Base-by-base conservation (phyloP, 2,888 invertebrate genomes). In the Drosophila macrospina region DNA sequence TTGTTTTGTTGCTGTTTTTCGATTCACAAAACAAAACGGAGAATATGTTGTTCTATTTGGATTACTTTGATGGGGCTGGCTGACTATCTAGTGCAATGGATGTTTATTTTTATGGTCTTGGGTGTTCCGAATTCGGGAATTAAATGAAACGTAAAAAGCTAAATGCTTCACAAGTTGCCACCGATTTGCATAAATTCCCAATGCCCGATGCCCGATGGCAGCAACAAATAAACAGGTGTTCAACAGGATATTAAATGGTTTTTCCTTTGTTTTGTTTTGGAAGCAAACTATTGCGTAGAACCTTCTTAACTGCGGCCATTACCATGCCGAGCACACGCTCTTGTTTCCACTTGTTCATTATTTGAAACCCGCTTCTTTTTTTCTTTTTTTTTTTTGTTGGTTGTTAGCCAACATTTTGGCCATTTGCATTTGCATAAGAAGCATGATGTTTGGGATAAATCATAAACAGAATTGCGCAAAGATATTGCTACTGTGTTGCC, bases 231-330 rank as follows among this genome's bases (percentile, higher is more conserved):
- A 87, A 80, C 83, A 87, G 80, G 86, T 85, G 87, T 82, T 61
- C 70, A 83, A 86, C 85, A 85, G 85, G 85, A 85, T 85, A 85
- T 85, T 83, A 85, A 82, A 71, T 57, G 69, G 39, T 15, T 42
- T 44, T 16, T 39, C 37, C 24, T 74, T 50, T 61, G 32, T 51
- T 44, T 36, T 52, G 15, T 47, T 62, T 47, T 39, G 8, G 26
- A n/a, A 10, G 20, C 51, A 57, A 78, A 70, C 74, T 81, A 81
- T 79, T 81, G 79, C 82, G 79, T 78, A 67, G 57, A 72, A 67
- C 15, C 47, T 54, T 34, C 55, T 57, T 66, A 63, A 66, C 62
- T 68, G 28, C 30, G 50, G 11, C 16, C 34, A 80, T 83, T 83
- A 65, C 41, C 41, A 83, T 86, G 69, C 86, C 37, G 28, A 26